Evolutionary conservation across 2,113 vertebrate species (phyloP), one percentile per base, ranked within the genome.

Genomic region (Camelus dromedarius): DNA sequence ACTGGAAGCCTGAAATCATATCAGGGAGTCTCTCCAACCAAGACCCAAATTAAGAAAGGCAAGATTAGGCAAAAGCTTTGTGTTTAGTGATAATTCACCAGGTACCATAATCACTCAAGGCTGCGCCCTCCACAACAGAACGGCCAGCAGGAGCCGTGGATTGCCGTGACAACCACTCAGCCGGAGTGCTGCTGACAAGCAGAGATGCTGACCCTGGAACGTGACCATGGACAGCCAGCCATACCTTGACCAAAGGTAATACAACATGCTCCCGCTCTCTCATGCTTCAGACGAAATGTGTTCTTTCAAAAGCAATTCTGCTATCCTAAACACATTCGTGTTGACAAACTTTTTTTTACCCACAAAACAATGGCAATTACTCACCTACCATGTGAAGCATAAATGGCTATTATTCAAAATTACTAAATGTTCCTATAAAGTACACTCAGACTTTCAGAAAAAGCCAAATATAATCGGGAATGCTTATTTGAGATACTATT

Each of bases 391-490:
- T 2, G 28, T 67, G 66, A 81, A 93, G 42, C 18, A 35, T 75
- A 14, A 58, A 69, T 24, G 38, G n/a, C 0, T 52, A 72, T 69
- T 90, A 96, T 89, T 70, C 30, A 80, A 89, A 95, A 26, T 77
- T 58, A 96, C 64, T 88, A 66, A 81, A 54, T 60, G 35, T 19
- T 80, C 46, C 72, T 73, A 9, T 19, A 86, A 89, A 67, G 50
- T 50, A 79, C 20, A 93, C 60, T 84, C 22, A 54, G 76, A 75
- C 42, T 92, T 90, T 96, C 50, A 56, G 88, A 91, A 95, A 96
- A 92, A 64, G 35, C 60, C 70, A 56, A 52, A 84, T 81, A 38
- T 52, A 92, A 48, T 1, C 13, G 15, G 38, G 52, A 81, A 80
- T 1, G 8, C 52, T 91, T 70, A 73, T 7, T 56, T 75, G 73